Base-by-base conservation (phyloP, 2,113 vertebrate genomes). In the Myodes glareolus region DNA sequence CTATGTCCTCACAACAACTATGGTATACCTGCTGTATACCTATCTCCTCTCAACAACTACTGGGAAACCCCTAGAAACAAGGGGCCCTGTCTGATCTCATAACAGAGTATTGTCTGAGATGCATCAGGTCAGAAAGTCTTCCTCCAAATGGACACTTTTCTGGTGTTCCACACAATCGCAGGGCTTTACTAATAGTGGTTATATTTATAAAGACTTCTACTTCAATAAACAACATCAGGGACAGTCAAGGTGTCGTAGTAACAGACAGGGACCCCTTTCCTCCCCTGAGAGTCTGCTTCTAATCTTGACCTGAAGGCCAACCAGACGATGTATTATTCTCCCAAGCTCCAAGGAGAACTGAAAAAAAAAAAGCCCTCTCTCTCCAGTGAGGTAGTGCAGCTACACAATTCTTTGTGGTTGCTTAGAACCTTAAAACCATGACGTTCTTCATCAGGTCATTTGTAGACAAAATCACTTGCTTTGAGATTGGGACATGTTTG, bases 381-480 rank as follows among this genome's bases (percentile, higher is more conserved):
- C 52, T 87, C 50, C 5, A 88, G 80, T 67, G 73, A 94, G 42
- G 31, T 50, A n/a, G n/a, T 29, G 0, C 33, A n/a, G 0, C 55
- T 72, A 75, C 29, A 80, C 73, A 61, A 81, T 12, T 52, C 33
- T 33, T 65, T 92, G 9, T 72, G 36, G 10, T 58, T 81, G 3
- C 55, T 58, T 58, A 58, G 17, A 58, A 58, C 55, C 55, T 76
- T 85, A 52, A 45, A 96, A 65, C 47, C 27, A 47, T 67, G 52
- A 70, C 13, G 90, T 58, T 94, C 31, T 94, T 92, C 61, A 88
- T 3, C 21, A 16, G 11, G 33, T 52, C 61, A 75, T 58, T 23
- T 90, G 2, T 11, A 92, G 92, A 95, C 3, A 85, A 94, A 97
- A 90, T 93, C 50, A 94, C 42, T 88, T 89, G 33, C 86, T 96